Evolutionary conservation across 2,888 invertebrate genomes (phyloP), one percentile per base, ranked within the genome.

Genomic region (Antitype chi): DNA sequence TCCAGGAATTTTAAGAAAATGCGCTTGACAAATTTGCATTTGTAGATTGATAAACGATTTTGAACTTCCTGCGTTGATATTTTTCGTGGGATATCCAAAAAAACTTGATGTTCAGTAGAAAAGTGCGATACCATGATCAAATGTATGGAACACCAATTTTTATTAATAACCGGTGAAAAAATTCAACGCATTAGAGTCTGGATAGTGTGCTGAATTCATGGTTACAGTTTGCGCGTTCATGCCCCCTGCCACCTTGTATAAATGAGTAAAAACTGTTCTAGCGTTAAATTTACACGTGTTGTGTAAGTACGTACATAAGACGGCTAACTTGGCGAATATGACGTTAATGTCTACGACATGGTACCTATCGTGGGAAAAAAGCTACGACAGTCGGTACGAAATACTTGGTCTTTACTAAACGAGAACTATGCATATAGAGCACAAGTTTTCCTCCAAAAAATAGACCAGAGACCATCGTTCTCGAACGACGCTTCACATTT

Each of bases 401-500:
- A 49, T 38, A 11, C 17, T 23, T 38, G 49, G 49, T 49, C 47
- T 38, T 74, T 9, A 13, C 47, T 64, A 57, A 53, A 25, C 25
- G 3, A n/a, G 6, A 47, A 17, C 32, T 32, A 23, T 47, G 59
- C 25, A 23, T 47, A 52, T n/a, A 77, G 52, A 47, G 25, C 20
- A 25, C 47, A 77, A 62, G 38, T 62, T 62, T 60, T 28, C 15
- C 5, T 62, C 47, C 47, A 78, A 71, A 71, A 62, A 63, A 64
- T 53, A 74, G 63, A 80, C 28, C 57, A 70, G 43, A 59, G 32
- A 57, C 60, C 64, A 47, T 70, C 52, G 55, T 68, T 64, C 66
- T 71, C 25, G 25, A 73, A 82, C 60, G 55, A 57, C 66, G 73
- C 60, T 73, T 78, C 81, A 70, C 82, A 78, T 80, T 80, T 70